Evolutionary conservation across 2,888 invertebrate species (phyloP).

Genomic region (Argynnis bischoffii): DNA sequence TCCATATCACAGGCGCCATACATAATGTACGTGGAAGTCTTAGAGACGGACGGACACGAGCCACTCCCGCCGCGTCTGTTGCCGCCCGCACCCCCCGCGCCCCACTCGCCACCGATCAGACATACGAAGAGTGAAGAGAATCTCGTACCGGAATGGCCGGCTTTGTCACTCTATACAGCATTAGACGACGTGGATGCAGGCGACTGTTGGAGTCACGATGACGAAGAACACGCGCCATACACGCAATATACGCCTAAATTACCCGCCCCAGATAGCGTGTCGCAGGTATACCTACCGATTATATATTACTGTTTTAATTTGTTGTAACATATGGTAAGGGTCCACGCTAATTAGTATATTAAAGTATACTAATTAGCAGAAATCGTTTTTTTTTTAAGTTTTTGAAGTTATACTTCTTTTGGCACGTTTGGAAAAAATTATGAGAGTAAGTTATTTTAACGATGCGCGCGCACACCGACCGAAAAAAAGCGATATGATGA

Average conservation of each 20-base stretch:
- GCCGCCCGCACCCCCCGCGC: conserved; percentile 89
- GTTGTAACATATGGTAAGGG: background rate
- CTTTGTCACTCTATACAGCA: conserved; percentile 67
- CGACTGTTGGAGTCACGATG: conserved; percentile 97
- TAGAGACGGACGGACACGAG: conserved; percentile 89
- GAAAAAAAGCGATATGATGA: too few species aligned
- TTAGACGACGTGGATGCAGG: conserved; percentile 74
- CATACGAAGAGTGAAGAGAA: conserved; percentile 98
- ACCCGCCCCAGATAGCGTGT: conserved; percentile 83
- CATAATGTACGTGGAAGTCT: conserved; percentile 98
- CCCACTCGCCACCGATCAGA: conserved; percentile 86
- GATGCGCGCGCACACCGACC: too few species aligned
- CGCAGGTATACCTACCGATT: conserved; percentile 87
- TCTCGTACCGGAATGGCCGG: conserved; percentile 84
- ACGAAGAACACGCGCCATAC: conserved; percentile 88
- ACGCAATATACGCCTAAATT: conserved; percentile 62
- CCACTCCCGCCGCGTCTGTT: conserved; percentile 95
- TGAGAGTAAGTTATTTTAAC: too few species aligned
- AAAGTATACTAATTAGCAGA: too few species aligned
- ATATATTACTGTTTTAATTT: background rate
- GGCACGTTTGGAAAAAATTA: too few species aligned
- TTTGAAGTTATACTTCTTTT: too few species aligned
- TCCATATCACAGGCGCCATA: conserved; percentile 88
- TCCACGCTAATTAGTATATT: too few species aligned
- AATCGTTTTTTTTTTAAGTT: too few species aligned